Evolutionary conservation across 2,888 invertebrate genomes (phyloP).

Genomic region (Heterodera filipjevi): DNA sequence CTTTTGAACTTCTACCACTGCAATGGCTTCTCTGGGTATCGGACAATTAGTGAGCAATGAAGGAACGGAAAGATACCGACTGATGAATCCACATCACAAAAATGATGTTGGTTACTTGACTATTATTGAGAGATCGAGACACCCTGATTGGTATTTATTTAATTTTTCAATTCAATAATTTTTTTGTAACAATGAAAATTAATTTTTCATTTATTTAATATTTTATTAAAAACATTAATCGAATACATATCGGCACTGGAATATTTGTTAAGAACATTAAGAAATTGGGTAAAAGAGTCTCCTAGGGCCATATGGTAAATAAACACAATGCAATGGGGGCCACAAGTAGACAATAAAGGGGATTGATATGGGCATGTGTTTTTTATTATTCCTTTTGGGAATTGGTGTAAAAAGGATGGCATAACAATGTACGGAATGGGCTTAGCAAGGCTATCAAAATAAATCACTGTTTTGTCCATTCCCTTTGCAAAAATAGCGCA

Average conservation of each 20-base stretch:
- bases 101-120: background rate
- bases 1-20: background rate
- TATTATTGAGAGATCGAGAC: background rate
- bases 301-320: slow-evolving; percentile 14
- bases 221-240: slow-evolving; percentile 1
- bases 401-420: background rate
- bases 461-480: background rate
- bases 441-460: slow-evolving; percentile 24
- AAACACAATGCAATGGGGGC: slow-evolving; percentile 18
- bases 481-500: background rate
- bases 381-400: background rate
- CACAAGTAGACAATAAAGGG: slow-evolving; percentile 1
- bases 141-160: background rate
- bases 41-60: background rate
- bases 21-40: background rate
- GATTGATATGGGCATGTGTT: slow-evolving; percentile 1
- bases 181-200: no score
- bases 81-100: background rate
- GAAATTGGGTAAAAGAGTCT: background rate
- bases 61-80: background rate
- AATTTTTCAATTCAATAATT: slow-evolving; percentile 6
- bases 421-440: background rate
- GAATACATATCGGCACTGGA: slow-evolving; percentile 22
- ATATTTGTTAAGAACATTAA: slow-evolving; percentile 1
- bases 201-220: background rate